Evolutionary conservation across 2,113 vertebrate genomes (phyloP), one percentile per base, ranked within the genome.

Genomic region (Mastomys coucha): DNA sequence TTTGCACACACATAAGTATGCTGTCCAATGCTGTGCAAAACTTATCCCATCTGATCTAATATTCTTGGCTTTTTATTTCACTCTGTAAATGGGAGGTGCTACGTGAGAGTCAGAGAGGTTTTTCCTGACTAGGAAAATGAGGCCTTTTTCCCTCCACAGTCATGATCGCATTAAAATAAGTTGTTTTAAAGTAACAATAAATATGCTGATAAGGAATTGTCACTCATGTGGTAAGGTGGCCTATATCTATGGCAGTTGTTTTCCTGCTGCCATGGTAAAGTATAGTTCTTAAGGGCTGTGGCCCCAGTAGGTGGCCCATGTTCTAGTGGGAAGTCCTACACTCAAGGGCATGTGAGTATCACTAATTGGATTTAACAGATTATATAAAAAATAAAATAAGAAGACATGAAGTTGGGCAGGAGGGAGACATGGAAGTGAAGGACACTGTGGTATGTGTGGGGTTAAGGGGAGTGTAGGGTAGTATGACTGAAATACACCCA

Each of bases 71-170:
- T 77, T 80, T 67, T 67, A 60, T 56, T 53, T 80, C 26, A 9
- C 28, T 56, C 31, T 28, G 0, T 49, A 6, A 33, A 5, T 1
- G 6, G 2, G 14, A 28, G 2, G 1, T 2, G 2, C 13, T 9
- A 14, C 58, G 17, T 28, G 11, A 70, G 45, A 24, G 14, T 31
- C 24, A 0, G 8, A 26, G 24, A n/a, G 11, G 69, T 33, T 10
- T 28, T 0, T 88, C n/a, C 24, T 65, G 5, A 49, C 31, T 17
- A 75, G 31, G 4, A n/a, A 51, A 65, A 5, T 10, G 7, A 12
- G 65, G 26, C 0, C 42, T 10, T 53, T 67, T 42, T 9, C 42
- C 26, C 51, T 63, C 70, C 19, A 5, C 8, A 17, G 0, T 20
- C 49, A 4, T 0, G 0, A 13, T 20, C 26, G 72, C 51, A 60